These are phyloP conservation scores for Sesia apiformis DNA, from an alignment of 2,888 invertebrate genomes.

Conservation along the genomic window DNA sequence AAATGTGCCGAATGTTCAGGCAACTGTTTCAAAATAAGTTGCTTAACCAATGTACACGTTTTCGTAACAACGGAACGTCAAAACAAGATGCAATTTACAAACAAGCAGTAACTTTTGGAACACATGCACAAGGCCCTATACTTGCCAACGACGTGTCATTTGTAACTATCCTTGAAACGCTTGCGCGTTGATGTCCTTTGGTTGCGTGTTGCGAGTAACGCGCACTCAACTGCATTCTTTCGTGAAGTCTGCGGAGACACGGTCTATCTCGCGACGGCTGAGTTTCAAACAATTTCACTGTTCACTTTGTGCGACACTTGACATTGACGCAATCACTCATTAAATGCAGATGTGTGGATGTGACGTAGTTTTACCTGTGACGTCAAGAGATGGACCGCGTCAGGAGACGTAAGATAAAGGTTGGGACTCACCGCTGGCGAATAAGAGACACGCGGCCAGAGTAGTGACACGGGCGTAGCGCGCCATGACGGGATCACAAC, in stretches of 20 bases:
- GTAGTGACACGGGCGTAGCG: conserved; percentile 74
- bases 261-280: conserved; percentile 54
- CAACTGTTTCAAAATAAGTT: conserved; percentile 23
- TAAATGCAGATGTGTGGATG: conserved; percentile 36
- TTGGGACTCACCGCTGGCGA: conserved; percentile 74
- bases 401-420: conserved; percentile 65
- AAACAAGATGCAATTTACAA: neutral
- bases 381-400: conserved; percentile 63
- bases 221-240: conserved; percentile 47
- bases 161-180: conserved; percentile 56
- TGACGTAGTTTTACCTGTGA: conserved; percentile 53
- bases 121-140: conserved; percentile 31
- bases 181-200: conserved; percentile 49
- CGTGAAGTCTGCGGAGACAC: conserved; percentile 43
- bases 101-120: conserved; percentile 12
- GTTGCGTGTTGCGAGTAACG: conserved; percentile 47
- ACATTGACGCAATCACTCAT: conserved; percentile 50
- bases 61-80: conserved; percentile 27
- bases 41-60: conserved; percentile 21
- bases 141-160: conserved; percentile 29
- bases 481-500: conserved; percentile 76
- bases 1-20: conserved; percentile 22
- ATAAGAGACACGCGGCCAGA: conserved; percentile 72
- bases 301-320: conserved; percentile 58
- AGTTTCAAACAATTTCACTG: conserved; percentile 55